Base-by-base conservation (phyloP, 1,140 invertebrate genomes). In the Acromyrmex echinatior region DNA sequence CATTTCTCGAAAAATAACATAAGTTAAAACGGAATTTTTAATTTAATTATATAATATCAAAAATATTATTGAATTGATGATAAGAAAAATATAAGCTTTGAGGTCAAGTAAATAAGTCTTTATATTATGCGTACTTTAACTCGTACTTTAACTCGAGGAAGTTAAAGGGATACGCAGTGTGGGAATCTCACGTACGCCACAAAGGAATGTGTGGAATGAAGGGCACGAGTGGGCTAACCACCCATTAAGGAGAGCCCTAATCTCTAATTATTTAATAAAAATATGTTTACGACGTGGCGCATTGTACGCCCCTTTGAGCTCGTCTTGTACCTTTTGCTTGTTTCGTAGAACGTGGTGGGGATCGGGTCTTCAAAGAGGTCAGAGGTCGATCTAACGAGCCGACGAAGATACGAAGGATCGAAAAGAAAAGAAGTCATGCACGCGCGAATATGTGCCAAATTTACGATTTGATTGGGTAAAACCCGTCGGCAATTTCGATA, bases 201-300 rank as follows among this genome's bases (percentile, higher is more conserved):
- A 90, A 78, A 93, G 94, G 94, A 95, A 95, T 95, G 94, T 91
- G 88, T 87, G 93, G 95, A 95, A 95, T 95, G 95, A 91, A 93
- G 93, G 93, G 94, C 95, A 95, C 94, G 94, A 95, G 94, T 95
- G 89, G 90, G 91, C 94, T 93, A 95, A 95, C 94, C 94, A 92
- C 66, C 94, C 92, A 95, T 95, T 95, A 95, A 93, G 91, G 80
- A 84, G 86, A 93, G 86, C 94, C 92, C 94, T 94, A 95, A 95
- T 95, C 95, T 94, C 95, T 95, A 95, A 95, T 95, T 95, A 95
- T 95, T 95, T 95, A 95, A 95, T 95, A 95, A 95, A 95, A 95
- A 95, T 94, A 95, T 94, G 94, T 95, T 95, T 95, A 95, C 93
- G 94, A 95, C 93, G 94, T 95, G 94, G 94, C 94, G 93, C 93